Conservation (phyloP, 2,888 invertebrate species). For the Orchesellides sinensis region DNA sequence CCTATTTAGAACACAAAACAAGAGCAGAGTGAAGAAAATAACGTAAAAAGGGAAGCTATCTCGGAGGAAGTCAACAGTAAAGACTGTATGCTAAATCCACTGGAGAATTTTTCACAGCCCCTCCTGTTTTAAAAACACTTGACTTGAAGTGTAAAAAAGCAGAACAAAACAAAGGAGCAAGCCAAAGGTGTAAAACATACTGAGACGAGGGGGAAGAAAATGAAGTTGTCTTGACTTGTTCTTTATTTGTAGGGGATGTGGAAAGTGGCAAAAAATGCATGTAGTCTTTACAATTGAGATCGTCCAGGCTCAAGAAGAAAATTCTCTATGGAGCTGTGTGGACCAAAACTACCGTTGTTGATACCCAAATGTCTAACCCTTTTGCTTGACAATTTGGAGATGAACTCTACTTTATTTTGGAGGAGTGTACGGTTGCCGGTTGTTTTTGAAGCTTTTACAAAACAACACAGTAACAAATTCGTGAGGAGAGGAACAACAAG, state of each 20-base stretch:
- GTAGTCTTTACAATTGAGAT: slow-evolving; percentile 23
- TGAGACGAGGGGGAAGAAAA: slow-evolving; percentile 18
- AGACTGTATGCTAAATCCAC: slow-evolving; percentile 41
- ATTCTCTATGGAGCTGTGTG: slow-evolving; percentile 39
- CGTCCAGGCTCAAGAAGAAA: slow-evolving; percentile 17
- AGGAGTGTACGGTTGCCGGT: background rate
- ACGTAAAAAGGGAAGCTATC: background rate
- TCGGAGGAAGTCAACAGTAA: slow-evolving; percentile 38
- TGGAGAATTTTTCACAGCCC: slow-evolving; percentile 58
- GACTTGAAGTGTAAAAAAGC: slow-evolving; percentile 2
- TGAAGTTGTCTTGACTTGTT: background rate
- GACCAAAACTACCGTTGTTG: too few species aligned
- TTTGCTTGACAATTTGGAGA: background rate
- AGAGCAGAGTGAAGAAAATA: slow-evolving; percentile 29
- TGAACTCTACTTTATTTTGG: background rate
- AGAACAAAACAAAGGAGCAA: background rate
- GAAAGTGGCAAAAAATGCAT: slow-evolving; percentile 25
- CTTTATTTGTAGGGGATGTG: slow-evolving; percentile 14
- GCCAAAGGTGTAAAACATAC: background rate
- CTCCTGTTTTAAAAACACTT: slow-evolving; percentile 46
- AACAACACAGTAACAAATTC: slow-evolving; percentile 20
- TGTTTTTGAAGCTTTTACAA: background rate
- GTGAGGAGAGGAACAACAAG: slow-evolving; percentile 39
- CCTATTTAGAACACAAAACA: background rate
- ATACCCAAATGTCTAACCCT: background rate